These are phyloP conservation scores for Otis tarda DNA, from an alignment of 2,113 vertebrate genomes.

Conservation along the genomic window DNA sequence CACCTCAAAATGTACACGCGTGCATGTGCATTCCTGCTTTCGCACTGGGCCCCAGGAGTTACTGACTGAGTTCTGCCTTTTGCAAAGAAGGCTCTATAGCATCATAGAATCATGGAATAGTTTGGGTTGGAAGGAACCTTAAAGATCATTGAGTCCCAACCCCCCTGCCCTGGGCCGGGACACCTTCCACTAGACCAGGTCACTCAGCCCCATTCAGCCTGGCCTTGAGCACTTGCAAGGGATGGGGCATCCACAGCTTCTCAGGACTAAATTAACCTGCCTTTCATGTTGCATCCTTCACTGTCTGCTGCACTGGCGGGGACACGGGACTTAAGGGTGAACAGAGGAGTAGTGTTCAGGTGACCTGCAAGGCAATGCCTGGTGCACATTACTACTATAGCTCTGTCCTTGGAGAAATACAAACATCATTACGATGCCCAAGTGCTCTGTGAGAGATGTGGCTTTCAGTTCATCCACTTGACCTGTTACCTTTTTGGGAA, in stretches of 20 bases:
- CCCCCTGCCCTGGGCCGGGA: too few species aligned
- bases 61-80: neutral
- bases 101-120: too few species aligned
- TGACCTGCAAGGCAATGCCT: neutral
- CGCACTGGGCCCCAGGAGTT: neutral
- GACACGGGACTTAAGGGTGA: neutral
- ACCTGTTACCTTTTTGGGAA: neutral
- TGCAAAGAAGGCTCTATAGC: neutral
- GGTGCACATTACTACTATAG: accelerated
- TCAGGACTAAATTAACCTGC: neutral
- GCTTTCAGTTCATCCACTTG: neutral
- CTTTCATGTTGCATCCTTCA: neutral
- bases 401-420: neutral
- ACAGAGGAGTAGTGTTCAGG: neutral
- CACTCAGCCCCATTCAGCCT: too few species aligned
- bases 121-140: too few species aligned
- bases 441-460: neutral
- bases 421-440: neutral
- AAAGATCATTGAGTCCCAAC: too few species aligned
- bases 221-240: too few species aligned
- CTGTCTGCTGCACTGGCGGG: neutral
- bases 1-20: accelerated
- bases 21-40: neutral
- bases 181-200: too few species aligned
- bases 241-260: neutral